A percentile compares a stretch with the other conserved stretches of the same genome.
Evolutionary conservation across 2,888 invertebrate species (phyloP).

Genomic region (Choreutis nemorana): DNA sequence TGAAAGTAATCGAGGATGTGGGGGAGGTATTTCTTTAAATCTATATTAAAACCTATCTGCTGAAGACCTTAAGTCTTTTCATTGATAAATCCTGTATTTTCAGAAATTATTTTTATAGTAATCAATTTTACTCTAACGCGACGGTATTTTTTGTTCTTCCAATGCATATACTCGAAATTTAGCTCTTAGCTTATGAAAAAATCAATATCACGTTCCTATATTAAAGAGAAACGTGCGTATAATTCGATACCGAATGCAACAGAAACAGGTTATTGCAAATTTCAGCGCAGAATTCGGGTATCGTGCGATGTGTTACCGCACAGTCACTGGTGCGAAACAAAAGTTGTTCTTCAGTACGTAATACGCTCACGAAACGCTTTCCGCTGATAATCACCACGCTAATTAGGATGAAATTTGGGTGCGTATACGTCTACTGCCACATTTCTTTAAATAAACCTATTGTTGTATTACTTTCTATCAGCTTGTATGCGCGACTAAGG

Average conservation of each 20-base stretch:
- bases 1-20: no score
- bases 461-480: no score
- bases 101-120: constrained; percentile 6
- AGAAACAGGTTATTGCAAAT: constrained; percentile 16
- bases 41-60: no score
- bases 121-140: constrained; percentile 5
- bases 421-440: no score
- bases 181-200: no score
- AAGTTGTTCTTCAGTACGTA: constrained; percentile 12
- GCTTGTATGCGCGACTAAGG: no score
- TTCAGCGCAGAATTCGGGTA: constrained; percentile 14
- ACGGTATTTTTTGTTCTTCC: no score
- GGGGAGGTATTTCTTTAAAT: no score
- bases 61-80: no score
- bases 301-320: constrained; percentile 21
- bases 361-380: constrained; percentile 17
- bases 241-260: constrained; percentile 3
- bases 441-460: no score
- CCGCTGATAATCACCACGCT: constrained; percentile 13
- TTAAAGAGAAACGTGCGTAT: background rate
- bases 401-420: constrained; percentile 14
- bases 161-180: no score
- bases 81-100: constrained; percentile 8
- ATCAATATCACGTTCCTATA: background rate
- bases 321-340: constrained; percentile 17